These are phyloP conservation scores for Eunapius fragilis DNA, from an alignment of 37 sponge, comb jelly and placozoan species.

Conservation along the genomic window DNA sequence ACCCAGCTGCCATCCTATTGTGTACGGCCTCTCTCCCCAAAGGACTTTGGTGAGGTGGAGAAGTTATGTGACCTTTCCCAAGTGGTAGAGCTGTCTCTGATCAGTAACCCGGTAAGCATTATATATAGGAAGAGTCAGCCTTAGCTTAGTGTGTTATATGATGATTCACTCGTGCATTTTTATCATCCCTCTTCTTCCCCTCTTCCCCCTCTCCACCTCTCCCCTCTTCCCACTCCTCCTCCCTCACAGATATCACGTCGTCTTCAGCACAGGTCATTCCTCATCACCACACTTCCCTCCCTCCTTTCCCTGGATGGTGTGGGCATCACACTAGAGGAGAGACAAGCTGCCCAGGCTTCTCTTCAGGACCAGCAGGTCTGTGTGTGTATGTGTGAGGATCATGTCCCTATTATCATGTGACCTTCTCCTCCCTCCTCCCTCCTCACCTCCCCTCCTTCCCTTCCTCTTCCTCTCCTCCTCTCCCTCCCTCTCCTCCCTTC, in stretches of 20 bases:
- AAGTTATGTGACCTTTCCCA: slow-evolving; percentile 63
- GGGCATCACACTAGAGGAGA: slow-evolving; percentile 58
- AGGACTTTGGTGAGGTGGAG: slow-evolving; percentile 90
- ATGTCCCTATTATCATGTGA: no score
- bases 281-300: slow-evolving; percentile 52
- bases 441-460: no score
- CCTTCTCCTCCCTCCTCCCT: neutral
- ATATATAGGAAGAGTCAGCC: no score
- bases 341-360: neutral
- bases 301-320: slow-evolving; percentile 77
- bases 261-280: slow-evolving; percentile 63
- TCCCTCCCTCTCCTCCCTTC: no score
- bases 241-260: slow-evolving; percentile 54
- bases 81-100: slow-evolving; percentile 56
- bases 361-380: neutral
- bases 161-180: neutral
- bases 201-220: neutral
- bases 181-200: neutral
- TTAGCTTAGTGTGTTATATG: no score
- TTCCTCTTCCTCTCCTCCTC: no score
- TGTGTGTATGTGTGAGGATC: no score
- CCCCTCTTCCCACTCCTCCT: neutral
- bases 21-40: neutral
- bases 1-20: neutral
- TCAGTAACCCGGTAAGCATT: slow-evolving; percentile 80